Base-by-base conservation (phyloP, 2,113 vertebrate species). In the Engraulis encrasicolus region DNA sequence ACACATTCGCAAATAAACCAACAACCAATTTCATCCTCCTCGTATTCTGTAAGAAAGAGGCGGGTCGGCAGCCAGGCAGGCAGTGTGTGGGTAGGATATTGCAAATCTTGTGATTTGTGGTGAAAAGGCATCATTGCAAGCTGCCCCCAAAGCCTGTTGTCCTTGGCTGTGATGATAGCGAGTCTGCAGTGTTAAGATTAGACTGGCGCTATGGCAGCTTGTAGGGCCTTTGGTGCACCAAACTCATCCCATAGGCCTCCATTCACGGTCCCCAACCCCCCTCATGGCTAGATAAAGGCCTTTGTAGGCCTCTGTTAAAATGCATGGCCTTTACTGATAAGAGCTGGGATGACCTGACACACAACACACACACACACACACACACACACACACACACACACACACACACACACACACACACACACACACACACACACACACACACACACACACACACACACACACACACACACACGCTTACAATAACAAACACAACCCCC, bases 261-360 rank as follows among this genome's bases (percentile, higher is more conserved):
- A 34, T 23, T 74, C 12, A 74, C 9, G 34, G 31, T 74, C 66
- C 27, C 27, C 27, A 23, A 34, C 66, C 66, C 66, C 66, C 12
- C 40, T 45, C 3, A 14, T 31, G 27, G 27, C 66, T 36, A 74
- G 66, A 74, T 74, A 74, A 34, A 74, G 23, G 66, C 23, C 31
- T 34, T 74, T 74, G 66, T 74, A 31, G 34, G 66, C 66, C 23
- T 12, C 66, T 74, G 23, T 34, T 74, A 74, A 45, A 74, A 74
- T 74, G 66, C 66, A 74, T 74, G 66, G 27, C 66, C 66, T 74
- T 36, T 74, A 31, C 66, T 74, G 66, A 74, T 74, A 74, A 74
- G 66, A 17, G 66, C 14, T 15, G 2, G 66, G 66, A 15, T 36
- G 66, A 74, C 66, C 66, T 74, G 66, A 34, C 66, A 74, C 66